Percentiles rank a stretch among this genome's conserved stretches.
Conservation (phyloP, 1,140 invertebrate genomes). For the Drosophila ambigua region DNA sequence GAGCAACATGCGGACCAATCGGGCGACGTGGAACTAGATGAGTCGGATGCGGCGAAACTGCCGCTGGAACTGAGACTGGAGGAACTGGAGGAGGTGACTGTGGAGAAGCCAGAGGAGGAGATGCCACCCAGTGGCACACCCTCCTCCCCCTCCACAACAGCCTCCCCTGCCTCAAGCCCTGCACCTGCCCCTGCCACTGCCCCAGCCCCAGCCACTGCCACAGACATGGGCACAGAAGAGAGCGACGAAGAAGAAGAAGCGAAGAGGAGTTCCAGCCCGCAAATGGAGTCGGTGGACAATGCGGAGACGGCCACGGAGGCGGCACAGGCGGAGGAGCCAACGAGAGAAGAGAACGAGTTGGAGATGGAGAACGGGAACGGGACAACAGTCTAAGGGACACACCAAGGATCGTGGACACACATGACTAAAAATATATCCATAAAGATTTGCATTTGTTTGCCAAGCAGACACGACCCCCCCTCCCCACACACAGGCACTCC, state of each 20-base stretch:
- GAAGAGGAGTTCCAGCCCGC: background rate
- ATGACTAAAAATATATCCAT: background rate
- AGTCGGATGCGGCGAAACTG: background rate
- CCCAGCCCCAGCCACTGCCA: background rate
- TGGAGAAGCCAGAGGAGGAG: constrained; percentile 19
- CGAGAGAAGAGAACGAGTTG: background rate
- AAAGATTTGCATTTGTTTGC: constrained; percentile 53
- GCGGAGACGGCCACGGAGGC: background rate
- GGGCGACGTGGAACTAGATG: background rate
- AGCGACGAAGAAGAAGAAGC: background rate
- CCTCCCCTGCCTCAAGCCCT: constrained; percentile 5
- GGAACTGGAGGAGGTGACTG: constrained; percentile 10
- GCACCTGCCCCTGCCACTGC: background rate
- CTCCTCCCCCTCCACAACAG: background rate
- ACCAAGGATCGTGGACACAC: background rate
- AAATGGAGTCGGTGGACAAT: background rate
- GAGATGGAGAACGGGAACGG: constrained; percentile 10
- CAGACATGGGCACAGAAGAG: background rate
- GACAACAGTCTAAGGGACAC: constrained; percentile 50
- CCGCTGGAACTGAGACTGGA: background rate
- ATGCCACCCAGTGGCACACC: background rate
- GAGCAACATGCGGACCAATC: background rate
- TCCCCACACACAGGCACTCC: constrained; percentile 22
- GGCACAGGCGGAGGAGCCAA: background rate
- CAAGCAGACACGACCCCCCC: constrained; percentile 34